A percentile compares a stretch with the other conserved stretches of the same genome.
Evolutionary conservation across 2,888 invertebrate genomes (phyloP).

Genomic region (Sceliomorpha sp.): DNA sequence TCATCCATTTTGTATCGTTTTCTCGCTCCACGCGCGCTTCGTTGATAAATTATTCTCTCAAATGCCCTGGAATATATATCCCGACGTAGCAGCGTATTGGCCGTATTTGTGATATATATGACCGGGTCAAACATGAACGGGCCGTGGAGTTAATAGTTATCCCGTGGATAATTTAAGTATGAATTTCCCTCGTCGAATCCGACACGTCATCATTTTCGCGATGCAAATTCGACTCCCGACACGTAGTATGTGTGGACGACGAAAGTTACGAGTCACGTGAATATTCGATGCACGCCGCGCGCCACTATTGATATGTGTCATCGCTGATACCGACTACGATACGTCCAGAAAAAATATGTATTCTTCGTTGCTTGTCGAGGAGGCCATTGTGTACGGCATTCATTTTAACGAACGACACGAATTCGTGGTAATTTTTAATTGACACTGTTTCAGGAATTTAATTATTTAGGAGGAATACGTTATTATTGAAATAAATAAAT

Average conservation of each 20-base stretch:
- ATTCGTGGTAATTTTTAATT: too few relatives aligned
- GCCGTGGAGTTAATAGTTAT: conserved; percentile 59
- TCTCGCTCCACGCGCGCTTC: conserved; percentile 72
- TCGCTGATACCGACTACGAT: conserved; percentile 25
- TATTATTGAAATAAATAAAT: too few relatives aligned
- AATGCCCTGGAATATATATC: conserved; percentile 50
- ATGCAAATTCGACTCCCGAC: conserved; percentile 42
- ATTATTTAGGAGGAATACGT: too few relatives aligned
- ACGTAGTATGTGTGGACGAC: conserved; percentile 40
- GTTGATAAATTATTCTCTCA: conserved; percentile 74
- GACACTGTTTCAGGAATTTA: too few relatives aligned
- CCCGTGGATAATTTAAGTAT: conserved; percentile 69
- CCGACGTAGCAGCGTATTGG: conserved; percentile 60
- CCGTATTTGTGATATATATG: conserved; percentile 52
- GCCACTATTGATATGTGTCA: too few relatives aligned
- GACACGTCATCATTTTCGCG: conserved; percentile 67
- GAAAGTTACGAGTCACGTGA: conserved; percentile 36
- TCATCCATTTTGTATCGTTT: conserved; percentile 76
- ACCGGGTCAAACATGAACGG: conserved; percentile 29
- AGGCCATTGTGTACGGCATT: too few relatives aligned
- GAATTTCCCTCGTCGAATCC: conserved; percentile 69
- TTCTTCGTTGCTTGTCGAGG: too few relatives aligned
- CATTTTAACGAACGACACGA: too few relatives aligned
- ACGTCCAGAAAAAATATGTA: neutral
- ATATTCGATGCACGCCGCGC: neutral